Base-by-base conservation (phyloP, 53 echinoderm and acorn worm genomes). In the Henricia sp. region DNA sequence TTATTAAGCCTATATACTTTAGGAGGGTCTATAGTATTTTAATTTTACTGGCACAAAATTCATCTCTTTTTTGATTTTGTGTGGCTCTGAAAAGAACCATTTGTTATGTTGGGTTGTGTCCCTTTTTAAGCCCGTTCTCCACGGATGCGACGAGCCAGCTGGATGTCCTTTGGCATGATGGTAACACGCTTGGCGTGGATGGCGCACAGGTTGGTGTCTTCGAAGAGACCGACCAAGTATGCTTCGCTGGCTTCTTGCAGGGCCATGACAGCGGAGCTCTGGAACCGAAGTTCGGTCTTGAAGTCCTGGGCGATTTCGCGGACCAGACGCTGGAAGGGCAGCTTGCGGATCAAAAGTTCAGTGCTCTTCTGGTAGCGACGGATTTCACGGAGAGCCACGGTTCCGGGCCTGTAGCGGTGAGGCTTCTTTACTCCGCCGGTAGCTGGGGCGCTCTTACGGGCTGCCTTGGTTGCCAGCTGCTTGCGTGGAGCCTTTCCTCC, bases 401-500 rank as follows among this genome's bases (percentile, higher is more conserved):
- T 89, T 57, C 95, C 95, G 52, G 93, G 96, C 93, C 96, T 96
- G 96, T 96, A 96, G 82, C 96, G 93, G 85, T 96, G 96, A 27
- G 96, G 96, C 82, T 91, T 91, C 91, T 91, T 91, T 52, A 91
- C 91, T 35, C 92, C 92, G 33, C 92, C 92, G 32, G 92, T 92
- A 39, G 92, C 89, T 80, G 92, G 92, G 75, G 92, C 92, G 84
- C 90, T 90, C 82, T 95, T 95, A 57, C 95, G 93, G 64, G 95
- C 95, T 71, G 95, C 95, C 92, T 95, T 95, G 92, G 95, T 95
- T 82, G 95, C 95, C 57, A 95, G 74, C 91, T 95, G 95, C 82
- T 95, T 95, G 52, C 95, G 92, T 19, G 95, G 95, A 92, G 95
- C 95, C 86, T 95, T 95, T 88, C 92, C 95, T 92, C 95, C 95